Percentiles rank a stretch among this genome's conserved stretches.
These are phyloP conservation scores for Typhlichthys subterraneus DNA, from an alignment of 2,797 vertebrate genomes.

Conservation along the genomic window DNA sequence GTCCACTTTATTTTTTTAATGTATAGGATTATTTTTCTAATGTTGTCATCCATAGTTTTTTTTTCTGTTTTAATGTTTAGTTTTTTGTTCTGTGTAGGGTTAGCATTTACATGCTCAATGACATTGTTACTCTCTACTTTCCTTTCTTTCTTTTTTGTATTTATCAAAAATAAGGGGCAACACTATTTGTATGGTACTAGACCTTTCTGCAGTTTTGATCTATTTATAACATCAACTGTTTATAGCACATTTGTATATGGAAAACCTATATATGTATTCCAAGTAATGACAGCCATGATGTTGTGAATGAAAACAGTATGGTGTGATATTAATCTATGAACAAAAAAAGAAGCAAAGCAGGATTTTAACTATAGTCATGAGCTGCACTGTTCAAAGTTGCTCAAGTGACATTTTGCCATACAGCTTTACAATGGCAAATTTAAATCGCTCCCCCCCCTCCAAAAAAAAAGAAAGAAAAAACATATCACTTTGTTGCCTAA, in stretches of 20 bases:
- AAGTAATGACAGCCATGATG: slow-evolving; percentile 76
- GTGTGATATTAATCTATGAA: slow-evolving; percentile 56
- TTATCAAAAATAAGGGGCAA: slow-evolving; percentile 59
- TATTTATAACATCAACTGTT: slow-evolving; percentile 80
- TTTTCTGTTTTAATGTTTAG: slow-evolving; percentile 26
- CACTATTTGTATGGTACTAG: slow-evolving; percentile 52
- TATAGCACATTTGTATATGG: slow-evolving; percentile 80
- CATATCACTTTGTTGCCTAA: slow-evolving; percentile 66
- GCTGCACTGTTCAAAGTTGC: slow-evolving; percentile 65
- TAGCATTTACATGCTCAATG: slow-evolving; percentile 56
- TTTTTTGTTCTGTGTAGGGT: slow-evolving; percentile 60
- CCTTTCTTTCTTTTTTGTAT: slow-evolving; percentile 58
- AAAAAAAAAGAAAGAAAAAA: not conserved
- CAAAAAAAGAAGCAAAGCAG: slow-evolving; percentile 48
- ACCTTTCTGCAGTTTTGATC: slow-evolving; percentile 70
- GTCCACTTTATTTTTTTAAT: slow-evolving; percentile 59
- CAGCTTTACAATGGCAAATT: slow-evolving; percentile 28
- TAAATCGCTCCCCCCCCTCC: slow-evolving; percentile 11
- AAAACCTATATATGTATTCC: slow-evolving; percentile 76
- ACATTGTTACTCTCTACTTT: slow-evolving; percentile 26
- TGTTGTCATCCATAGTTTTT: slow-evolving; percentile 44
- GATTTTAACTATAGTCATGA: slow-evolving; percentile 60
- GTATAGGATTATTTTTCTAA: slow-evolving; percentile 73
- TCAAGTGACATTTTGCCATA: slow-evolving; percentile 28
- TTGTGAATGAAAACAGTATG: slow-evolving; percentile 66